Evolutionary conservation across 64 coral and sea anemone genomes (phyloP), one percentile per base, ranked within the genome.

Genomic region (Trachythela sp.): DNA sequence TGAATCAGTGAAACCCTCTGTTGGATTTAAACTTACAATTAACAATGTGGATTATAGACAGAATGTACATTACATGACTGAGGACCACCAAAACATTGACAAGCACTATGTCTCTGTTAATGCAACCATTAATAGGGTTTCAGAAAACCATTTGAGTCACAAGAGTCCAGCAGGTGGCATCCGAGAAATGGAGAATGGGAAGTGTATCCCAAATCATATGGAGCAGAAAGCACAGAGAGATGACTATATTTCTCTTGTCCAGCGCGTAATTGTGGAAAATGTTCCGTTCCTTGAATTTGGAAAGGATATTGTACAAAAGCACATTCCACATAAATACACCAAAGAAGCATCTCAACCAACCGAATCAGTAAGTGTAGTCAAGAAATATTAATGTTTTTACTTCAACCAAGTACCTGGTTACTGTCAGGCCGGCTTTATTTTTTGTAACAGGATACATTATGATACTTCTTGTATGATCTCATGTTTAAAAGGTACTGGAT

Each of bases 171-270:
- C 18, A 8, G 59, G 59, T 68, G 59, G 59, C 59, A 68, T 68
- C 59, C 2, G 15, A 6, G 59, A 31, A 68, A 68, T 68, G 42
- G 42, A 45, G 42, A 45, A 45, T 45, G 42, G 42, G 42, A 45
- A 45, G 42, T 45, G 42, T 45, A 31, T 31, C 7, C 20, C 59
- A 68, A 31, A 68, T n/a, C 52, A 58, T 22, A 31, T 15, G 18
- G 89, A 90, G 36, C 83, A 70, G 36, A 48, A 38, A 39, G 48
- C 59, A 68, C 20, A 68, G 20, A 68, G 59, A 68, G 59, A 68
- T 22, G 30, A 68, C 30, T 68, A 68, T 31, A 68, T 68, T n/a
- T n/a, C 59, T 31, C 59, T 68, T 68, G 59, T 68, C 30, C 4
- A 68, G 59, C 30, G 59, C 15, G 59, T 68, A 68, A 68, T 68